Base-by-base conservation (phyloP, 2,888 invertebrate species). In the Miltochrista miniata region DNA sequence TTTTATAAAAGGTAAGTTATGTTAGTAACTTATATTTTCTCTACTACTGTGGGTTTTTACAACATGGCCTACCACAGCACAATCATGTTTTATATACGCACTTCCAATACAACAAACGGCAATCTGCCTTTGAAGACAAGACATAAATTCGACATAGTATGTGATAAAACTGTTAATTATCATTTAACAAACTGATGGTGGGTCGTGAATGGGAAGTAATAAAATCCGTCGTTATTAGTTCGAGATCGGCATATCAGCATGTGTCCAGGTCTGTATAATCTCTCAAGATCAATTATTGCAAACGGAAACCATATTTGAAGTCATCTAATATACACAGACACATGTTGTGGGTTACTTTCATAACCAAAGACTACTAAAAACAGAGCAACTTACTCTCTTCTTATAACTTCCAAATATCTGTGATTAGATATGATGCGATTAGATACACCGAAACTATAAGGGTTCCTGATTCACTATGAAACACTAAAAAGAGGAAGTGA, bases 261-360 rank as follows among this genome's bases (percentile, higher is more conserved):
- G 66, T 70, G 70, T 72, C 66, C 58, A 54, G 63, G 63, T 67
- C 15, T 63, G 59, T 52, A 49, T 76, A 70, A 24, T 71, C 71
- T 77, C 71, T 81, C 74, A 81, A 80, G 73, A 64, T 58, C 74
- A 79, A 83, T 87, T 87, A 87, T 87, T 88, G 83, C 86, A 67
- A 87, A 82, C 87, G 87, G 87, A 88, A 86, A 82, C 81, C 79
- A 79, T 71, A 60, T 62, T 62, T 70, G 74, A 71, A 74, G 77
- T 74, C 70, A 72, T 68, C 73, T 64, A 63, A 68, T 69, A 64
- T 68, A 56, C 72, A 63, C 82, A 82, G 86, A 87, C 79, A 80
- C 83, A 86, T 73, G 82, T 80, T 68, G 66, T 75, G 73, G 70
- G 80, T 69, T 74, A 68, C 74, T 51, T 81, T 79, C 77, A 80